Base-by-base conservation (phyloP, 1,140 invertebrate species). In the Pogonus chalceus region DNA sequence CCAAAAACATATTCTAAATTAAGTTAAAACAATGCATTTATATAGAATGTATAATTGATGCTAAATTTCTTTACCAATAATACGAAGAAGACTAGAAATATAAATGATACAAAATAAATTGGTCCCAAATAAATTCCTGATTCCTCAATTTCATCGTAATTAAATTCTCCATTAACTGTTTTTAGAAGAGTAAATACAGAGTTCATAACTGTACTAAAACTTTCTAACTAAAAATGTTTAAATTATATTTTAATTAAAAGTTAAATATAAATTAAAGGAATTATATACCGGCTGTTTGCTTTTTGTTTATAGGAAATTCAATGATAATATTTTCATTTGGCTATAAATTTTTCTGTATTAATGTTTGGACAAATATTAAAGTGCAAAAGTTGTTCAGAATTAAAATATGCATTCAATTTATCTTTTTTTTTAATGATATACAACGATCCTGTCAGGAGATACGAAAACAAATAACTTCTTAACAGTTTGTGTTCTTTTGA, bases 1-100 rank as follows among this genome's bases (percentile, higher is more conserved):
- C 87, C 67, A 90, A 66, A 68, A 90, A 89, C 86, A 89, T 88
- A 68, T 89, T 89, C 81, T 83, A 57, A 1, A 65, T 61, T 55
- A 24, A 54, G 58, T 39, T 51, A 37, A 20, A 46, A n/a, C 12
- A 7, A 31, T 49, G 51, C n/a, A n/a, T n/a, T n/a, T n/a, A n/a
- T n/a, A n/a, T n/a, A n/a, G n/a, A n/a, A n/a, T n/a, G n/a, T n/a
- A n/a, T n/a, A n/a, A n/a, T n/a, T n/a, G 23, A 37, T 10, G 26
- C 22, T 12, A 31, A 20, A 23, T 14, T 21, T 54, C 62, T 66
- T n/a, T 68, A 84, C 83, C 76, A 90, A 69, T 24, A 90, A 69
- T 22, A 90, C 82, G 63, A 90, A 90, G 72, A 88, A 90, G 1
- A 90, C 84, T 55, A 89, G 80, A 68, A 90, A 84, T 16, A 90